Conservation (phyloP, 2,113 vertebrate genomes). For the Zootoca vivipara region DNA sequence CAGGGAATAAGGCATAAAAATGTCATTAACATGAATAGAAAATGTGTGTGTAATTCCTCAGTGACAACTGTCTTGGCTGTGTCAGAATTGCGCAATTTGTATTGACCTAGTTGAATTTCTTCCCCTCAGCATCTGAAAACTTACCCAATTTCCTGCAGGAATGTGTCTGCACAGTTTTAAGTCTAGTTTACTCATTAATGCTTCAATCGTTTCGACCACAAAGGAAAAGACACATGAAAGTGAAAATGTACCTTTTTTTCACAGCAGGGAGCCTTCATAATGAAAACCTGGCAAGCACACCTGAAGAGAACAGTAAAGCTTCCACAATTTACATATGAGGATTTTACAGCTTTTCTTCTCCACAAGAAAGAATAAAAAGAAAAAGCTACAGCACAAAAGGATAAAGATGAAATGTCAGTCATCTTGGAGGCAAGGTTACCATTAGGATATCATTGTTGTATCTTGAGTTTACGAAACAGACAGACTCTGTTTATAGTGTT, state of each 20-base stretch:
- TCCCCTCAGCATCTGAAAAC: conserved; percentile 66
- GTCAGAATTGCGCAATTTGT: conserved; percentile 65
- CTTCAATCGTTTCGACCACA: conserved; percentile 69
- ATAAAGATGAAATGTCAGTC: conserved; percentile 49
- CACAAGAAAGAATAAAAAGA: background rate
- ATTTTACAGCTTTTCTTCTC: conserved; percentile 37
- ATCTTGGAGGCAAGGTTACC: conserved; percentile 57
- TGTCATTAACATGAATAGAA: conserved; percentile 70
- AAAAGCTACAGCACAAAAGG: conserved; percentile 42
- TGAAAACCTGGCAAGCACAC: conserved; percentile 74
- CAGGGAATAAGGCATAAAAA: conserved; percentile 63
- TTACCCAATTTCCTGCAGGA: conserved; percentile 64
- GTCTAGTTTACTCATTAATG: conserved; percentile 74
- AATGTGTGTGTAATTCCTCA: conserved; percentile 61
- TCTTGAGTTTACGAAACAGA: conserved; percentile 24
- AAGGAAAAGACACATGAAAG: conserved; percentile 73
- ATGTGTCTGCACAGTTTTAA: conserved; percentile 63
- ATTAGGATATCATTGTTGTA: conserved; percentile 41
- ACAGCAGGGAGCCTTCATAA: conserved; percentile 71
- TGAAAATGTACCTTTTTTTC: conserved; percentile 72
- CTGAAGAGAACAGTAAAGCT: conserved; percentile 72
- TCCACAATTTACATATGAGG: conserved; percentile 70
- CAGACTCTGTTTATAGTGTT: conserved; percentile 24
- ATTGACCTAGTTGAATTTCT: conserved; percentile 73
- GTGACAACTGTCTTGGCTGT: conserved; percentile 65